Evolutionary conservation across 2,113 vertebrate species (phyloP).

Genomic region (Noturus placidus): DNA sequence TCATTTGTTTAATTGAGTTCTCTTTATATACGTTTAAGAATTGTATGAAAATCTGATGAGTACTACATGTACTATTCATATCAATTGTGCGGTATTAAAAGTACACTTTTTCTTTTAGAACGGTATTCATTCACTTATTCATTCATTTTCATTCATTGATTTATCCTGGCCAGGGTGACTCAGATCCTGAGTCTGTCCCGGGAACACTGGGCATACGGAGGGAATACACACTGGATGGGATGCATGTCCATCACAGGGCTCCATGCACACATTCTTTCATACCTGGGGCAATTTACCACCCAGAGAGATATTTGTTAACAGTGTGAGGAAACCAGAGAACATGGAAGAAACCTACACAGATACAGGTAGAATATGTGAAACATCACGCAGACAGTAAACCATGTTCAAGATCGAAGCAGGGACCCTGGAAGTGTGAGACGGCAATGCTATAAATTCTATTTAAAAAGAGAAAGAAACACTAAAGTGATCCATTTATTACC

Average conservation of each 20-base stretch:
- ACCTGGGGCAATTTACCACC: background rate
- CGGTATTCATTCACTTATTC: background rate
- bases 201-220: background rate
- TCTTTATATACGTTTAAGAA: no score
- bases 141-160: background rate
- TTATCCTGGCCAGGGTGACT: background rate
- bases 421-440: background rate
- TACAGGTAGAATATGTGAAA: background rate
- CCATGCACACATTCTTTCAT: background rate
- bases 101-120: background rate
- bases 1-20: no score
- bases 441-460: background rate
- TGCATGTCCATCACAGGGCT: background rate
- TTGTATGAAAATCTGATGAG: no score
- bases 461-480: background rate
- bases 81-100: background rate
- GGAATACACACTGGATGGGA: background rate
- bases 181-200: background rate
- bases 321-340: background rate
- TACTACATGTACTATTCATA: background rate
- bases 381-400: background rate
- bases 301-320: background rate
- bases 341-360: background rate
- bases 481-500: no score
- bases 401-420: background rate